Percentiles rank a stretch among this genome's conserved stretches.
These are phyloP conservation scores for Cyclophora albipunctata DNA, from an alignment of 2,888 invertebrate genomes.

Conservation along the genomic window DNA sequence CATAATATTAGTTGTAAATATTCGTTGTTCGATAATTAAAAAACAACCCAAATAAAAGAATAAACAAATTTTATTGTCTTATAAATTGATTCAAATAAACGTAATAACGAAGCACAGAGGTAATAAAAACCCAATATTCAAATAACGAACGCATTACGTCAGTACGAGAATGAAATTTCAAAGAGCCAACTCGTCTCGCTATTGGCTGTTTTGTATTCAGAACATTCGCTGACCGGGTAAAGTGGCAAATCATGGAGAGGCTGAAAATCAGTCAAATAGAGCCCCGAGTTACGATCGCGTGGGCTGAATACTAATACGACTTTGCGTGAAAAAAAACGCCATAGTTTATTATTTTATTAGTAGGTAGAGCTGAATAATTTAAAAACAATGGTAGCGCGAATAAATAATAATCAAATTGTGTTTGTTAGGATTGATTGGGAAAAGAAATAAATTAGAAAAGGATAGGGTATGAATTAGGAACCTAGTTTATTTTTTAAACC, in stretches of 20 bases:
- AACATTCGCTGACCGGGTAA: constrained; percentile 64
- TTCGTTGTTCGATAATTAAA: not conserved
- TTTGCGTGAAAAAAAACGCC: constrained; percentile 20
- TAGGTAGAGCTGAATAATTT: not conserved
- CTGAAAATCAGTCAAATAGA: constrained; percentile 75
- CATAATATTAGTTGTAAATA: too few species aligned
- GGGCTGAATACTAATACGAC: constrained; percentile 47
- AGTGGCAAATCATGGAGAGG: constrained; percentile 74
- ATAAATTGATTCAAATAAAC: constrained; percentile 19
- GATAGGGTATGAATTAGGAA: too few species aligned
- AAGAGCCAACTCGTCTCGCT: constrained; percentile 37
- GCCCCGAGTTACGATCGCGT: constrained; percentile 56
- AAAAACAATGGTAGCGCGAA: too few species aligned
- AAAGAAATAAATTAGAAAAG: too few species aligned
- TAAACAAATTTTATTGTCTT: constrained; percentile 3
- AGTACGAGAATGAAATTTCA: constrained; percentile 66
- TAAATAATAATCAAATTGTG: not conserved
- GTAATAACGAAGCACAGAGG: constrained; percentile 24
- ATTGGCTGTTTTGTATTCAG: constrained; percentile 64
- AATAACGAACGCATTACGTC: constrained; percentile 54
- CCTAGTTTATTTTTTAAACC: too few species aligned
- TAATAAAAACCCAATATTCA: constrained; percentile 56
- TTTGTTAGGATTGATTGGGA: not conserved
- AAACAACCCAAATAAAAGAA: not conserved
- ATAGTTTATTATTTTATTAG: constrained; percentile 1